Evolutionary conservation across 1,140 invertebrate genomes (phyloP).

Genomic region (Dysdera silvatica): DNA sequence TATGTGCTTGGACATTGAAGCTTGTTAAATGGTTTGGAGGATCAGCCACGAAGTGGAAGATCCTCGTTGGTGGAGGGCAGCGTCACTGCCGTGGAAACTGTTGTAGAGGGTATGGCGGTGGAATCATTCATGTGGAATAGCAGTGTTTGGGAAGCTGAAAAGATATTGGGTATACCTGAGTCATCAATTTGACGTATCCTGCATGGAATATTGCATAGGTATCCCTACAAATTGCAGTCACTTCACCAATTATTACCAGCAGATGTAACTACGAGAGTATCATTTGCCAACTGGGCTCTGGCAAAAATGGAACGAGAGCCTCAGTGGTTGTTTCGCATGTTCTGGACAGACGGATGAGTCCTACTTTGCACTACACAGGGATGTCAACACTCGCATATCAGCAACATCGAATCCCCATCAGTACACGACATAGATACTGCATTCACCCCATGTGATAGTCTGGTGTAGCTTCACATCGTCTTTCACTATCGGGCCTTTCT

Average conservation of each 20-base stretch:
- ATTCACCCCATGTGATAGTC: no score
- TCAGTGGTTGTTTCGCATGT: not conserved
- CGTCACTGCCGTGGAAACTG: not conserved
- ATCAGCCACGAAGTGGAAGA: not conserved
- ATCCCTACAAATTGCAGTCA: not conserved
- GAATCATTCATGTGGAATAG: not conserved
- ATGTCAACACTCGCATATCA: not conserved
- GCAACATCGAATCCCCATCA: no score
- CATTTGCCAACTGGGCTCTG: slow-evolving; percentile 1
- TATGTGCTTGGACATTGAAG: not conserved
- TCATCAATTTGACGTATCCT: not conserved
- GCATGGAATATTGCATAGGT: not conserved
- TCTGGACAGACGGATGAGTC: no score
- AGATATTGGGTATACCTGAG: not conserved
- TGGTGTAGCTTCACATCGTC: no score
- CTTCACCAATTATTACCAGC: not conserved
- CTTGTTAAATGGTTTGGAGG: not conserved
- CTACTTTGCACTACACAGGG: not conserved
- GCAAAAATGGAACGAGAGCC: not conserved
- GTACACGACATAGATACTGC: no score
- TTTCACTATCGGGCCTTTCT: no score
- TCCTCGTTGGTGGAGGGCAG: not conserved
- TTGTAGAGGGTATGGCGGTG: not conserved
- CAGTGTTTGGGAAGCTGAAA: not conserved
- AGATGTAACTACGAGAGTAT: not conserved